phyloP scores from a whole-genome alignment of 2,113 vertebrate genomes.

The Eublepharis macularius region DNA sequence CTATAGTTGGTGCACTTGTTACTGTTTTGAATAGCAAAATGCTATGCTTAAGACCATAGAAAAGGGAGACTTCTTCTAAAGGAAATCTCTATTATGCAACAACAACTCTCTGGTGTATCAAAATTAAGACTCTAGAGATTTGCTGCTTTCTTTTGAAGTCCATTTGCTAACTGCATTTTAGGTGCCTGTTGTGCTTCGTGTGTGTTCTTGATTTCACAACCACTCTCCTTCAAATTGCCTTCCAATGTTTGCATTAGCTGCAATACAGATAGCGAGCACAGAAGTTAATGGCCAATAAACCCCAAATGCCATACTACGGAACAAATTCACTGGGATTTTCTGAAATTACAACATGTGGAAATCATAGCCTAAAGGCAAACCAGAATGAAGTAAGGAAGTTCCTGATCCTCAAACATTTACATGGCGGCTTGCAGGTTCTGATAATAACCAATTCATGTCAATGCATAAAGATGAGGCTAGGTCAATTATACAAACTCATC shows the following conservation, averaged over 20 bases:
- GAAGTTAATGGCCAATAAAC: not conserved
- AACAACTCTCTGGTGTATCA: constrained; percentile 46
- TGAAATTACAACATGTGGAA: not conserved
- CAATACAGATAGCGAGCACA: not conserved
- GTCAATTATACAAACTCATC: not conserved
- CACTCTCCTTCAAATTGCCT: not conserved
- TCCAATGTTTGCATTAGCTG: rapidly evolving
- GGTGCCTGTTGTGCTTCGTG: constrained; percentile 74
- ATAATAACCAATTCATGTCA: not conserved
- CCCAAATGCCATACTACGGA: rapidly evolving
- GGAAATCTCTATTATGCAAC: constrained; percentile 27
- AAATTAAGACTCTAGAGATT: constrained; percentile 59
- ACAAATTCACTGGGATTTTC: not conserved
- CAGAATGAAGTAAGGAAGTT: not conserved
- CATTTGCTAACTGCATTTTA: constrained; percentile 68
- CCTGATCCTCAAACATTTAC: not conserved
- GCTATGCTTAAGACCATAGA: constrained; percentile 34
- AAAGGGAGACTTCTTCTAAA: constrained; percentile 42
- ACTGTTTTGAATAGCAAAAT: constrained; percentile 16
- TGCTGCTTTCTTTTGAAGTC: constrained; percentile 49
- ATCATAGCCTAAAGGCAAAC: not conserved
- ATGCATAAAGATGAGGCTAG: rapidly evolving
- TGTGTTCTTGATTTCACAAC: constrained; percentile 58
- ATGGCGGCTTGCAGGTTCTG: not conserved
- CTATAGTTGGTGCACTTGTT: rapidly evolving